A percentile compares a stretch with the other conserved stretches of the same genome.
phyloP scores from a whole-genome alignment of 2,113 vertebrate genomes.

The Poeciliopsis turrubarensis region DNA sequence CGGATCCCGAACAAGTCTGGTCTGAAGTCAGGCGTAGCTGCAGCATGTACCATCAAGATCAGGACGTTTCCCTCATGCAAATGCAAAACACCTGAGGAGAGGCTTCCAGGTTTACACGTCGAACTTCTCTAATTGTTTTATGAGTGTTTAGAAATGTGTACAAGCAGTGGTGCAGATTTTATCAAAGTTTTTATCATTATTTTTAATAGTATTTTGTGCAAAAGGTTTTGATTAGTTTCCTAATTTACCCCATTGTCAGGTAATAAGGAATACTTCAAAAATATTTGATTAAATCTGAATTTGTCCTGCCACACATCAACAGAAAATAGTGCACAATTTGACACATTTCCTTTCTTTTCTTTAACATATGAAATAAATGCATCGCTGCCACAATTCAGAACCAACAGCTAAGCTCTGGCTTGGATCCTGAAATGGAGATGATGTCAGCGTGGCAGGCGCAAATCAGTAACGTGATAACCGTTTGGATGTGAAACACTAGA shows the following conservation, averaged over 20 bases:
- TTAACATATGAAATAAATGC: neutral
- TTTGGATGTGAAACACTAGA: constrained; percentile 70
- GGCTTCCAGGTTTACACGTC: no score
- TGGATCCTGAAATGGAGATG: constrained; percentile 60
- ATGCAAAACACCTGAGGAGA: neutral
- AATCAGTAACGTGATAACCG: constrained; percentile 67
- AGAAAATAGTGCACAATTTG: neutral
- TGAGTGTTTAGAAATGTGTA: neutral
- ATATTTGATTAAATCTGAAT: neutral
- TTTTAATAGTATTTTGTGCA: neutral
- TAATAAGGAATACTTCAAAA: neutral
- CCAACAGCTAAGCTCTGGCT: constrained; percentile 15
- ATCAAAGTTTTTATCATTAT: neutral
- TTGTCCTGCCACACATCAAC: neutral
- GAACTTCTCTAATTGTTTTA: neutral
- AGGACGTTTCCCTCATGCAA: neutral
- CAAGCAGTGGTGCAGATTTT: neutral
- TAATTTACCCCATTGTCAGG: neutral
- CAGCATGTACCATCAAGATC: neutral
- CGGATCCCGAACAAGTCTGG: constrained; percentile 1
- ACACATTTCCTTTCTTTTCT: neutral
- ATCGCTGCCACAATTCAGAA: constrained; percentile 9
- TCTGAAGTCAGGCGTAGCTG: neutral
- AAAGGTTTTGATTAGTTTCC: no score
- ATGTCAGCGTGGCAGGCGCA: constrained; percentile 60